phyloP scores from a whole-genome alignment of 1,140 invertebrate species.

The Sinella curviseta region DNA sequence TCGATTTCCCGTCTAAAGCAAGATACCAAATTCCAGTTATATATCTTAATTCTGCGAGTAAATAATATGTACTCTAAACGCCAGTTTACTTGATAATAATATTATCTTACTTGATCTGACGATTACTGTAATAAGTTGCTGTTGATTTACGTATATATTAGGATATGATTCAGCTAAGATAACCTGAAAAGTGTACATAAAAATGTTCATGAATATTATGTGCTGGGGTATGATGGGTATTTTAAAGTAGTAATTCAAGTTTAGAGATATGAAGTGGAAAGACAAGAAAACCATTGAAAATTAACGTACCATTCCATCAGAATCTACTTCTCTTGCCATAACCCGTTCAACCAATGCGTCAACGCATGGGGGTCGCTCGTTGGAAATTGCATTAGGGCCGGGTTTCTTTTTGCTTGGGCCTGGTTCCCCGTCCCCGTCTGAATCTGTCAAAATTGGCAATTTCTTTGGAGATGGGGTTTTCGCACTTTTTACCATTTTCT shows the following conservation, averaged over 20 bases:
- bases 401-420: not conserved
- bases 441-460: slow-evolving; percentile 15
- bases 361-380: slow-evolving; percentile 25
- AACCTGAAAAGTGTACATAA: slow-evolving; percentile 29
- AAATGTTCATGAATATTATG: too few relatives aligned
- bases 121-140: slow-evolving; percentile 29
- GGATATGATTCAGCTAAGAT: slow-evolving; percentile 18
- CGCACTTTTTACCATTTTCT: not conserved
- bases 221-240: too few relatives aligned
- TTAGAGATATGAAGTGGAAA: too few relatives aligned
- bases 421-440: not conserved
- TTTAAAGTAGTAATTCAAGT: not conserved
- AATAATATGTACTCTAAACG: too few relatives aligned
- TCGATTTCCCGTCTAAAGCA: slow-evolving; percentile 34
- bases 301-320: slow-evolving; percentile 25
- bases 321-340: slow-evolving; percentile 5
- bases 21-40: not conserved
- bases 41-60: too few relatives aligned
- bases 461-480: slow-evolving; percentile 22
- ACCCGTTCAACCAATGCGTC: not conserved
- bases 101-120: slow-evolving; percentile 22
- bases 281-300: too few relatives aligned
- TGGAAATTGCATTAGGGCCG: not conserved
- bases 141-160: slow-evolving; percentile 24
- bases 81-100: not conserved